Evolutionary conservation across 2,888 invertebrate species (phyloP).

Genomic region (Periphyllus acericola): DNA sequence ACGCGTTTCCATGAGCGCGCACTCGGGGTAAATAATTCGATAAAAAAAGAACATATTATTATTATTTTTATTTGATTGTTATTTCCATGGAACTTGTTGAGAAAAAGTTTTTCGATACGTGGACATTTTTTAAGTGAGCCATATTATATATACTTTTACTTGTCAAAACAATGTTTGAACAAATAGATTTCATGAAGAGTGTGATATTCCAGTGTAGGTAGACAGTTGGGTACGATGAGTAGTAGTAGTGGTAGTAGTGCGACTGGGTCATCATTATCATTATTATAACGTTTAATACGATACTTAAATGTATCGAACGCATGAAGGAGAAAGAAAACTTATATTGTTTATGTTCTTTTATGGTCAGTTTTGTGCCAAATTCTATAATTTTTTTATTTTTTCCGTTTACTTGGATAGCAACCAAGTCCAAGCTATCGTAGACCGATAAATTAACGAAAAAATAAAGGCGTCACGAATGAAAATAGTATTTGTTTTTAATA

Average conservation of each 20-base stretch:
- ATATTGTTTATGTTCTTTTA: slow-evolving; percentile 31
- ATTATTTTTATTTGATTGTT: background rate
- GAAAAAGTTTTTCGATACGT: background rate
- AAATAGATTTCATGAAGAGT: background rate
- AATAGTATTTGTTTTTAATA: slow-evolving; percentile 27
- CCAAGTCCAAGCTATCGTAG: slow-evolving; percentile 20
- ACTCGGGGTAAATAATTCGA: background rate
- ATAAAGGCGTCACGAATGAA: background rate
- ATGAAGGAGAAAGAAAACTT: background rate
- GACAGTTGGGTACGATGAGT: too few species aligned
- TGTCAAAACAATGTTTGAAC: slow-evolving; percentile 2
- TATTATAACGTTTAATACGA: slow-evolving; percentile 8
- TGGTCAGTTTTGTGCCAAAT: slow-evolving; percentile 38
- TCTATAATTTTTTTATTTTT: slow-evolving; percentile 12
- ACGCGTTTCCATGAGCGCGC: background rate
- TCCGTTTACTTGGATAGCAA: slow-evolving; percentile 17
- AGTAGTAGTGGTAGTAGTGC: too few species aligned
- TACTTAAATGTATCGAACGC: background rate
- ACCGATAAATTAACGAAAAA: slow-evolving; percentile 19
- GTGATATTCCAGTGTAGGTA: too few species aligned
- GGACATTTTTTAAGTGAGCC: background rate
- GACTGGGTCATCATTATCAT: slow-evolving; percentile 8
- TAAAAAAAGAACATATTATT: background rate
- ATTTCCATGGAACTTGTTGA: background rate
- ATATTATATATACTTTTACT: background rate